Conservation (phyloP, 1,140 invertebrate species). For the Harpegnathos saltator region DNA sequence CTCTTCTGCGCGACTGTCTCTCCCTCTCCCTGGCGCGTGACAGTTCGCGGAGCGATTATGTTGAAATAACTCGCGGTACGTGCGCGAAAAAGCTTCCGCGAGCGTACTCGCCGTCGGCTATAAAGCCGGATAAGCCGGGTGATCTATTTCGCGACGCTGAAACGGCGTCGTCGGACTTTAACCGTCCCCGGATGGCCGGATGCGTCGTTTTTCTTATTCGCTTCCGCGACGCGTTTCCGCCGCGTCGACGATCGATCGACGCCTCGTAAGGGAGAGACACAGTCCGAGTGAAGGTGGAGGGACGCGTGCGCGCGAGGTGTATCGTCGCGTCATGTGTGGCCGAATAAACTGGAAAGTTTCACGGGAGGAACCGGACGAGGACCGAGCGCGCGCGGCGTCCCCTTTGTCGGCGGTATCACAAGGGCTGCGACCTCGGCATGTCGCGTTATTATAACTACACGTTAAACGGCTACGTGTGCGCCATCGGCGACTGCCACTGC, state of each 20-base stretch:
- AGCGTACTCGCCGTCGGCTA: conserved; percentile 24
- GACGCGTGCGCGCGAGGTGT: neutral
- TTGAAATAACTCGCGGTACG: conserved; percentile 54
- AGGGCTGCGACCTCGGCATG: neutral
- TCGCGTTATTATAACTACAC: conserved; percentile 28
- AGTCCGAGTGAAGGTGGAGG: neutral
- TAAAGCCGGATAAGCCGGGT: conserved; percentile 59
- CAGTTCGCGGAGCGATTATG: conserved; percentile 45
- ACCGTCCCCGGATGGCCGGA: conserved; percentile 36
- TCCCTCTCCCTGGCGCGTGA: neutral
- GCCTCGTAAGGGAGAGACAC: neutral
- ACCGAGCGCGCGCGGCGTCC: too few species aligned
- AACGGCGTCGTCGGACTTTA: conserved; percentile 56
- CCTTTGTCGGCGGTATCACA: neutral
- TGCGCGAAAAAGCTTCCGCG: conserved; percentile 48
- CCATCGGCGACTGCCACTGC: neutral
- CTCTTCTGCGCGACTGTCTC: neutral
- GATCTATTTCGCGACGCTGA: conserved; percentile 60
- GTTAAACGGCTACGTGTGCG: neutral
- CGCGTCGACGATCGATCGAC: conserved; percentile 35
- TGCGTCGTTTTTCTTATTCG: conserved; percentile 51
- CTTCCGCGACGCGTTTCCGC: conserved; percentile 19
- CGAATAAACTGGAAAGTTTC: neutral
- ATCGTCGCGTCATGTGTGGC: neutral
- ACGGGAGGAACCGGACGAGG: too few species aligned